Evolutionary conservation across 2,113 vertebrate genomes (phyloP), one percentile per base, ranked within the genome.

Genomic region (Phaetusa simplex): DNA sequence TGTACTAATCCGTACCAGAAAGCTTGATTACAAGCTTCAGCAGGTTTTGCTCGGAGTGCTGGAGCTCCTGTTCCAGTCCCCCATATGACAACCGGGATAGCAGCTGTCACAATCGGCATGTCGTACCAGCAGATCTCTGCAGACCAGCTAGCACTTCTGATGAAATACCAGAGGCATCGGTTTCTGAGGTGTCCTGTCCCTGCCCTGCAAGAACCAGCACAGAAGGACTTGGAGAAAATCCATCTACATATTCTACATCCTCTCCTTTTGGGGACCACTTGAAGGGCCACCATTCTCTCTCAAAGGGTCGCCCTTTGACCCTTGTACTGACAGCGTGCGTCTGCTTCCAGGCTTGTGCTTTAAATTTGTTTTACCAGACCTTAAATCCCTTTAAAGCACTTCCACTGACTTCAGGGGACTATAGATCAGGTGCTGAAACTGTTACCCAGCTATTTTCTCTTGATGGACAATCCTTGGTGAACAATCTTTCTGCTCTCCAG

Each of bases 11-110:
- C 14, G 1, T 67, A 88, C 27, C 72, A 92, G 42, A 94, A 74
- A 96, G 67, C 79, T 67, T 47, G 77, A 93, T 90, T 94, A 83
- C 59, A 93, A 43, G 92, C 72, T 94, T 86, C 59, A 86, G 71
- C 65, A 88, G 94, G 34, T 77, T 97, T 95, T 93, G 15, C 26
- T 86, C 66, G 29, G 70, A 90, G 62, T 76, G 49, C 40, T 88
- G 74, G 62, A 86, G 36, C n/a, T 95, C 53, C 43, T 58, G n/a
- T 59, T 95, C 62, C 53, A 73, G 78, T 36, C 22, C 22, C 52
- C 26, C 2, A 4, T 73, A 45, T 17, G 50, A 90, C 62, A 93
- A 78, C 58, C 0, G 0, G 59, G 66, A 11, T 15, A 86, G 79
- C 92, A 96, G 79, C 88, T 95, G 85, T 71, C 90, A 64, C 90